Base-by-base conservation (phyloP, 2,113 vertebrate genomes). In the Prionailurus viverrinus region DNA sequence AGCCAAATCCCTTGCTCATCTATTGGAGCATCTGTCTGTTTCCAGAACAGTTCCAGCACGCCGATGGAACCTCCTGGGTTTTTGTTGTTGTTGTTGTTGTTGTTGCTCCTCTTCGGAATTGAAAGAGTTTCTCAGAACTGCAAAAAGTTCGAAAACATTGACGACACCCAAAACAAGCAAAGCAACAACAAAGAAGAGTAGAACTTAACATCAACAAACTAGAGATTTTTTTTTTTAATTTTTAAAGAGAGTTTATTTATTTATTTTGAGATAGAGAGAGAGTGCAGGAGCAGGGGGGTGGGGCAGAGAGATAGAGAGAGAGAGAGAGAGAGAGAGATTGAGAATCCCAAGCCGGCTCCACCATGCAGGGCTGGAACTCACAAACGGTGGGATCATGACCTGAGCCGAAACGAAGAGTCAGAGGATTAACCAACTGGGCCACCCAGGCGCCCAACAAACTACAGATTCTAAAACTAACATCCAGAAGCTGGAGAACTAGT, bases 61-160 rank as follows among this genome's bases (percentile, higher is more conserved):
- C 1, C 16, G 84, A 29, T 39, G 89, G 45, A 83, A 90, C 29
- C 18, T 85, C 33, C 11, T 45, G 21, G 33, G 1, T 80, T 68
- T 74, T 78, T 79, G 55, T 73, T 31, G 45, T 4, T 16, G 9
- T 9, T 1, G 19, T 48, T 1, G 19, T 48, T 41, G 39, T 81
- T 82, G 45, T 74, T 53, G 9, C 48, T 3, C 4, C 29, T 91
- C 53, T 80, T 85, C 41, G 74, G 33, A 48, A 92, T n/a, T 61
- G 4, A 71, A 86, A 90, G 53, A 55, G 7, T 85, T 86, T 95
- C 71, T 94, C 65, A 33, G 80, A 94, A 76, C 66, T 89, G 80
- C 5, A 73, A 65, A 63, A 71, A 65, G 6, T 15, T 36, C 83
- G 73, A 97, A 96, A 89, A 71, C 45, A 53, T 13, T n/a, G 58